Evolutionary conservation across 2,113 vertebrate species (phyloP), one percentile per base, ranked within the genome.

Genomic region (Thomomys bottae): DNA sequence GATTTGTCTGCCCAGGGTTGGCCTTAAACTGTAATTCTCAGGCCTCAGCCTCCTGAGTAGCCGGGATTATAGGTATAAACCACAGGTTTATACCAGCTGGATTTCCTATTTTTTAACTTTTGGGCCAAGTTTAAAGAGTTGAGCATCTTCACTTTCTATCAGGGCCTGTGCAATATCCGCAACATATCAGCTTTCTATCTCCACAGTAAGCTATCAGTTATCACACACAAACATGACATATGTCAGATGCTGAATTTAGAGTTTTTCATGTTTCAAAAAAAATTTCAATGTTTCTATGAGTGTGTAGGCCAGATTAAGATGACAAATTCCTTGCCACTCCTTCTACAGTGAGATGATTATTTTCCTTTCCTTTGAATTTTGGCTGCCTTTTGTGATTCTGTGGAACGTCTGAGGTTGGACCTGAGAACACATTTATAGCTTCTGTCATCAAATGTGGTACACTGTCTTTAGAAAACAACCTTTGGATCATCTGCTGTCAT

Each of bases 191-290:
- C 9, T 59, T 12, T 88, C 70, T 78, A 30, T 17, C 6, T 36
- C 75, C 78, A 94, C 30, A 89, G 71, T 14, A 89, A 76, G 5
- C 85, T 72, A 42, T n/a, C 49, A 86, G 32, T 82, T 42, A 71
- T 83, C 61, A 85, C 87, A 92, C 26, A 68, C 34, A 73, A 72
- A 68, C 28, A 30, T 75, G 61, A 63, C 61, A 83, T 59, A 93
- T 38, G 23, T 63, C 80, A 77, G 57, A 72, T 75, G n/a, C 57
- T 88, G 32, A 34, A 36, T 54, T 88, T 57, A 90, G 59, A 59
- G 87, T 38, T 95, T 84, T 76, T 64, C 54, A 38, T 54, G 66
- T 84, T 76, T 89, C 4, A 64, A 36, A 30, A 82, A 49, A 64
- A 75, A 66, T 71, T 66, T 57, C 32, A 77, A 36, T 20, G 57